phyloP scores from a whole-genome alignment of 2,797 vertebrate species.

The Meriones psammophilus region DNA sequence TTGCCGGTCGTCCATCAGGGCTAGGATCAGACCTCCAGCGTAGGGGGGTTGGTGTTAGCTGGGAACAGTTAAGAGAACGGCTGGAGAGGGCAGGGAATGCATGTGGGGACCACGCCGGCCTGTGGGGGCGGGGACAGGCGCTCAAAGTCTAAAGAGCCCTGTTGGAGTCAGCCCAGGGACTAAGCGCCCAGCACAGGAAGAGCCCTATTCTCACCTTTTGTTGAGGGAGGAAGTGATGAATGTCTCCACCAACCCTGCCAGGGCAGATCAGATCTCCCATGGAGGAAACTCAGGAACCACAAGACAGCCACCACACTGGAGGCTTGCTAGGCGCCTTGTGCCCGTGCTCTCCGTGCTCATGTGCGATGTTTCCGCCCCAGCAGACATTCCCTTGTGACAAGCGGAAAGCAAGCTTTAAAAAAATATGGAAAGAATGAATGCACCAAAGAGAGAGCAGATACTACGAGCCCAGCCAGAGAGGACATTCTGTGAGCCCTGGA shows the following conservation, averaged over 20 bases:
- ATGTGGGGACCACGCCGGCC: neutral
- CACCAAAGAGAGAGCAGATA: conserved; percentile 21
- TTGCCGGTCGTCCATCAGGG: no score
- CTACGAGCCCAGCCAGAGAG: neutral
- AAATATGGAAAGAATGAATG: conserved; percentile 80
- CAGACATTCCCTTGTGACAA: conserved; percentile 75
- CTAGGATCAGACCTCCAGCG: neutral
- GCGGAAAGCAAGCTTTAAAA: conserved; percentile 73
- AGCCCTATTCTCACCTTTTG: conserved; percentile 66
- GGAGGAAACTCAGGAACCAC: conserved; percentile 83
- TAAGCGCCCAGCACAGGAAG: conserved; percentile 18
- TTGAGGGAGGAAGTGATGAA: conserved; percentile 80
- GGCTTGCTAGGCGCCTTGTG: neutral
- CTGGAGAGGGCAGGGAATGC: neutral
- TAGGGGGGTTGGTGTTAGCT: neutral
- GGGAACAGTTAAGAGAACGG: neutral
- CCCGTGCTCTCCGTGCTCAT: conserved; percentile 68
- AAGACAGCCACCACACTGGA: conserved; percentile 63
- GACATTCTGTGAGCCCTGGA: neutral
- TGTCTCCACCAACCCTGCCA: conserved; percentile 39
- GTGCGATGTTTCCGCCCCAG: conserved; percentile 71
- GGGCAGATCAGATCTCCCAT: conserved; percentile 70
- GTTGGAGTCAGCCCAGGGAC: neutral
- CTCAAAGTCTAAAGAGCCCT: neutral
- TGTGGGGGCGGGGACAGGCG: neutral